Evolutionary conservation across 1,140 invertebrate genomes (phyloP).

Genomic region (Rhopalosiphum maidis): DNA sequence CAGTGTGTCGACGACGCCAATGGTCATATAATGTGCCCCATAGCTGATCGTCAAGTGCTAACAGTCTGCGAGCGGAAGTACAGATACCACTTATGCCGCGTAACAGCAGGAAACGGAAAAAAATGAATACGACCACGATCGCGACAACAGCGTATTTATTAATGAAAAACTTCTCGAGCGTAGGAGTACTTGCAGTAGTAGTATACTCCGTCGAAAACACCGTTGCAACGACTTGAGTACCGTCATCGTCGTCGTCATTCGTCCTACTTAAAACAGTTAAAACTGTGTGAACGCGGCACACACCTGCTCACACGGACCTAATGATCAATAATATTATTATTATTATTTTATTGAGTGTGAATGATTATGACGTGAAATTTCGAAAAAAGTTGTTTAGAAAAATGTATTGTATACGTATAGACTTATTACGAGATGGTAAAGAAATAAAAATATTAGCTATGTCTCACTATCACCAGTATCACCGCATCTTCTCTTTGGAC

Average conservation of each 20-base stretch:
- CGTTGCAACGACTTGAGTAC: neutral
- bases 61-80: neutral
- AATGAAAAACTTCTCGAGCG: slow-evolving; percentile 32
- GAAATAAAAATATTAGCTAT: neutral
- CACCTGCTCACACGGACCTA: neutral
- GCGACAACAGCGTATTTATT: slow-evolving; percentile 3
- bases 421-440: neutral
- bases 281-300: neutral
- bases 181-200: neutral
- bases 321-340: neutral
- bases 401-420: neutral
- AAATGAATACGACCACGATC: neutral
- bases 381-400: neutral
- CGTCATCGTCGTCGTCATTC: neutral
- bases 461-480: neutral
- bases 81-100: neutral
- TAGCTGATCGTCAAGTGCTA: neutral
- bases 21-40: neutral
- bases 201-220: neutral
- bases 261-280: neutral
- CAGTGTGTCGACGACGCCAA: neutral
- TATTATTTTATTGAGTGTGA: neutral
- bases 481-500: neutral
- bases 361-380: neutral
- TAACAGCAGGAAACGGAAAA: slow-evolving; percentile 22